Evolutionary conservation across 2,113 vertebrate genomes (phyloP).

Genomic region (Ptilorrhoa leucosticta): DNA sequence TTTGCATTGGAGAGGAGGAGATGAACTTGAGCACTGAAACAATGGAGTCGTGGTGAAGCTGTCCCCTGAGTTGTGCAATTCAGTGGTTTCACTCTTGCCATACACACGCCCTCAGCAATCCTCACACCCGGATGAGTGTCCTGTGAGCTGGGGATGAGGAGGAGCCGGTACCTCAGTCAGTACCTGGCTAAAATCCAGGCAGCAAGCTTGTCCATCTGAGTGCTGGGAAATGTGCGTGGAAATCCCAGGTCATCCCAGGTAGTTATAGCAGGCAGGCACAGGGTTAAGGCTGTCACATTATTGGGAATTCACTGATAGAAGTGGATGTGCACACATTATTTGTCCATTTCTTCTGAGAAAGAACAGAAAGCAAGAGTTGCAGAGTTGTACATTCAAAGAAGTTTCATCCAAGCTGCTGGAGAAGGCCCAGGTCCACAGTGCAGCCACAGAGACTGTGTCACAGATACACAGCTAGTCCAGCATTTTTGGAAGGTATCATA

Average conservation of each 20-base stretch:
- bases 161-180: neutral
- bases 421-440: neutral
- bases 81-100: neutral
- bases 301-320: neutral
- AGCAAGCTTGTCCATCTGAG: neutral
- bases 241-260: neutral
- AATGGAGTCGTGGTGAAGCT: neutral
- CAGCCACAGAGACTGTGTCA: neutral
- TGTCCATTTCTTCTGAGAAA: neutral
- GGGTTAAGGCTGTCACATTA: neutral
- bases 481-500: neutral
- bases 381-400: neutral
- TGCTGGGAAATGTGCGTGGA: neutral
- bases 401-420: neutral
- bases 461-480: neutral
- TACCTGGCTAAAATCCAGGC: neutral
- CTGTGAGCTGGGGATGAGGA: neutral
- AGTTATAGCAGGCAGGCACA: rapidly evolving
- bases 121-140: neutral
- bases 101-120: neutral
- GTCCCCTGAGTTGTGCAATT: neutral
- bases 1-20: neutral
- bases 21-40: neutral
- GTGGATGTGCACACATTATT: neutral
- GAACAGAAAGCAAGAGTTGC: neutral